Evolutionary conservation across 2,113 vertebrate genomes (phyloP).

Genomic region (Spheniscus mendiculus): DNA sequence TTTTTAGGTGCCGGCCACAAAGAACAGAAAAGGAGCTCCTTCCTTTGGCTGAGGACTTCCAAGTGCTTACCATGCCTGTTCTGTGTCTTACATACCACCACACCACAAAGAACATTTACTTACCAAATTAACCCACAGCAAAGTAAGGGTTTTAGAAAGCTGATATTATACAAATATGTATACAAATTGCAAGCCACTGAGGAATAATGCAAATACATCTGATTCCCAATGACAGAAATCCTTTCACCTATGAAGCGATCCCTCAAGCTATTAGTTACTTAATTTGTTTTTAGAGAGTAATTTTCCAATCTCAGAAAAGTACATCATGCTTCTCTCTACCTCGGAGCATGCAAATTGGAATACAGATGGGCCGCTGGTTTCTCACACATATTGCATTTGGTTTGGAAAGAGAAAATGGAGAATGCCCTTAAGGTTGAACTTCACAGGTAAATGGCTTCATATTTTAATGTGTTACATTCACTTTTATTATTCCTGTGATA

Average conservation of each 20-base stretch:
- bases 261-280: background rate
- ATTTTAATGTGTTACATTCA: background rate
- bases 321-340: background rate
- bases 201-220: conserved; percentile 49
- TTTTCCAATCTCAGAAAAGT: background rate
- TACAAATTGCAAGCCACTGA: conserved; percentile 6
- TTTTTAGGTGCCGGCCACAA: background rate
- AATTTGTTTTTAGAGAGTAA: background rate
- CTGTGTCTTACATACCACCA: background rate
- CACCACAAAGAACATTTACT: background rate
- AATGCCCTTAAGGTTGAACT: background rate
- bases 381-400: background rate
- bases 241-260: conserved; percentile 24
- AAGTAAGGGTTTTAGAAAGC: conserved; percentile 10
- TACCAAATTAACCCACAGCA: conserved; percentile 54
- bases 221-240: background rate
- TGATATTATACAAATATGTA: background rate
- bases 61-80: background rate
- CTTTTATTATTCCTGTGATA: conserved; percentile 43
- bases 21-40: background rate
- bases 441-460: conserved; percentile 15
- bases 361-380: background rate
- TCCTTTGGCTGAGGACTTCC: background rate
- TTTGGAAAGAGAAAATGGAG: conserved; percentile 3
- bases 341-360: background rate